Conservation (phyloP, 2,113 vertebrate species). For the Trinectes maculatus region DNA sequence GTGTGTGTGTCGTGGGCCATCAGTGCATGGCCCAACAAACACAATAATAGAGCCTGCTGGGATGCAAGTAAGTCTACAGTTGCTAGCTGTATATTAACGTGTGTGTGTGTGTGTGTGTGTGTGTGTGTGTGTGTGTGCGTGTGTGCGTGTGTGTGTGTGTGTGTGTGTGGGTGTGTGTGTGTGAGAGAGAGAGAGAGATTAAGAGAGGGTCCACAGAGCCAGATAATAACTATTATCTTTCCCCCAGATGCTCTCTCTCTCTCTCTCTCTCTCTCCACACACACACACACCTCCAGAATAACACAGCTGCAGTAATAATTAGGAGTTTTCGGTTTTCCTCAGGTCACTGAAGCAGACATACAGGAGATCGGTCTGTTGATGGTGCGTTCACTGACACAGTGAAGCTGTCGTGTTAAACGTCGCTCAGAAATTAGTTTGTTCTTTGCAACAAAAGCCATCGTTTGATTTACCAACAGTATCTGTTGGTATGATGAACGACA, state of each 20-base stretch:
- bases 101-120: constrained; percentile 39
- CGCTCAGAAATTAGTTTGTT: too few species aligned
- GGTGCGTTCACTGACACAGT: neutral
- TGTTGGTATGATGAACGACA: too few species aligned
- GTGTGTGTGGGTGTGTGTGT: constrained; percentile 44
- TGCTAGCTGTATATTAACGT: neutral
- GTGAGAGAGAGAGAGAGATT: constrained; percentile 55
- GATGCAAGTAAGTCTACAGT: constrained; percentile 46
- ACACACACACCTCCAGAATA: too few species aligned
- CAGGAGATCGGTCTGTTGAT: neutral
- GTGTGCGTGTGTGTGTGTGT: constrained; percentile 11
- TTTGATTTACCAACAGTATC: too few species aligned
- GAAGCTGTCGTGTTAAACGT: too few species aligned
- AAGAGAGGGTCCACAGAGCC: constrained; percentile 45
- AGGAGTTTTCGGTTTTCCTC: constrained; percentile 8
- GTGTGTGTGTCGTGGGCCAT: constrained; percentile 22
- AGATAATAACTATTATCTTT: constrained; percentile 66
- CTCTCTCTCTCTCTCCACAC: too few species aligned
- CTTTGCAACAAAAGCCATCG: too few species aligned
- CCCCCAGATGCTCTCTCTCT: too few species aligned
- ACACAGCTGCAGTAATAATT: constrained; percentile 39
- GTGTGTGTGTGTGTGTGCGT: constrained; percentile 25
- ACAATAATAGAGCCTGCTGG: constrained; percentile 61
- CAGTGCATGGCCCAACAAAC: constrained; percentile 54
- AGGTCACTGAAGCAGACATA: constrained; percentile 13